phyloP scores from a whole-genome alignment of 2,797 vertebrate species.

The Heterohyrax brucei region DNA sequence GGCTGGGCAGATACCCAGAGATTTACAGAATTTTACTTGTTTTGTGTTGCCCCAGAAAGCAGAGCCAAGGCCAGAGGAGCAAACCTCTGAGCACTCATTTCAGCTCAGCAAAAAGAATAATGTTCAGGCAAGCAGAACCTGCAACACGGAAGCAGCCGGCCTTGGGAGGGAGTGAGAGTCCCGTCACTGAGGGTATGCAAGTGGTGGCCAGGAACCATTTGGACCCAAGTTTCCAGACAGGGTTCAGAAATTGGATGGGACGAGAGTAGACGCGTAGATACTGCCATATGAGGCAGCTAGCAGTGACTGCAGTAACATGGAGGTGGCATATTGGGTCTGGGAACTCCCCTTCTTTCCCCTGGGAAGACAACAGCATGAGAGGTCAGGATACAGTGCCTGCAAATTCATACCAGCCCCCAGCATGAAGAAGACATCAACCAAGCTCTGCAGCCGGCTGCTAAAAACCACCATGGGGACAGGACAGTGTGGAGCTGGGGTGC shows the following conservation, averaged over 20 bases:
- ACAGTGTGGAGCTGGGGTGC: neutral
- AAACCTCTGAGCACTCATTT: neutral
- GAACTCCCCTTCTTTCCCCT: neutral
- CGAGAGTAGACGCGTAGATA: neutral
- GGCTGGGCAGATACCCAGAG: neutral
- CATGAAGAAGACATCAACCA: neutral
- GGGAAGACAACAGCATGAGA: neutral
- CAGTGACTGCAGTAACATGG: neutral
- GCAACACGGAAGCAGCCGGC: neutral
- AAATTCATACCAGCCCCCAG: neutral
- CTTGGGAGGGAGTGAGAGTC: neutral
- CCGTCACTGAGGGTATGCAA: neutral
- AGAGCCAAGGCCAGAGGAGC: neutral
- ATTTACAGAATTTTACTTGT: neutral
- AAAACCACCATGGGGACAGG: slow-evolving; percentile 30
- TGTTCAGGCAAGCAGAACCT: neutral
- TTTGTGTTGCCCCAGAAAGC: neutral
- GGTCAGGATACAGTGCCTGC: neutral
- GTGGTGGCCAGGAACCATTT: neutral
- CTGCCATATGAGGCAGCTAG: neutral
- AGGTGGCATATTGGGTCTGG: neutral
- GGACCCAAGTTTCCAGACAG: neutral
- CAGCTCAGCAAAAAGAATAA: neutral
- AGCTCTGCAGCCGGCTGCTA: slow-evolving; percentile 52
- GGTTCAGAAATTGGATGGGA: accelerated